Evolutionary conservation across 2,113 vertebrate genomes (phyloP).

Genomic region (Hippocampus mohnikei): DNA sequence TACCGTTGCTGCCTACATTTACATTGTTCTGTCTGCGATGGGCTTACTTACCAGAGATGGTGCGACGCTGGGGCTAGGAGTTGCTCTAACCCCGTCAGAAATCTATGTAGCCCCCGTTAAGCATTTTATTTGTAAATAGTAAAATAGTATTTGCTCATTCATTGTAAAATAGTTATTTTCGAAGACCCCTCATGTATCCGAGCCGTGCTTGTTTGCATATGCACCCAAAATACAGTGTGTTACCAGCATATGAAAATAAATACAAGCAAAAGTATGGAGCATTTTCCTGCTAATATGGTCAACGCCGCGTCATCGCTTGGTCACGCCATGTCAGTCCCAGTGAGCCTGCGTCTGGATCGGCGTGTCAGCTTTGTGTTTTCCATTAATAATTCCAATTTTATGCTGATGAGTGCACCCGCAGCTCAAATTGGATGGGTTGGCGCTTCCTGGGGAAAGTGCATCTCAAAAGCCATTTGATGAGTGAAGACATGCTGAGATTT

Average conservation of each 20-base stretch:
- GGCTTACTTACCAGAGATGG: no score
- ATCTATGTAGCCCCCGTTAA: no score
- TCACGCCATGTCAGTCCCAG: constrained; percentile 44
- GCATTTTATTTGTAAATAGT: no score
- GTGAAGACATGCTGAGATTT: constrained; percentile 53
- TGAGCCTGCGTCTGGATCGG: constrained; percentile 10
- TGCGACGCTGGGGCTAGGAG: no score
- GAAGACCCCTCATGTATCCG: no score
- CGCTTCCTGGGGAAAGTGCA: constrained; percentile 45
- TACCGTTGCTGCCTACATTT: constrained; percentile 28
- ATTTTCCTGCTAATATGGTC: neutral
- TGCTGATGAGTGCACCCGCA: constrained; percentile 29
- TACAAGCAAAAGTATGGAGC: neutral
- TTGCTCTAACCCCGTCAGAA: no score
- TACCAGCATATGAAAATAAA: neutral
- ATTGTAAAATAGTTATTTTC: no score
- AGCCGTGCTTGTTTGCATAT: no score
- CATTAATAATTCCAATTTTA: constrained; percentile 50
- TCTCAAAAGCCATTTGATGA: constrained; percentile 57
- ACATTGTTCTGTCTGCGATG: neutral
- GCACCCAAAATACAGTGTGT: no score
- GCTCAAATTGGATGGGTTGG: constrained; percentile 44
- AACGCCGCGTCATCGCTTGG: constrained; percentile 38
- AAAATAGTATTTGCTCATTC: no score
- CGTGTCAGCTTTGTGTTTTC: constrained; percentile 18